Conservation (phyloP, 2,113 vertebrate species). For the Tragelaphus scriptus region DNA sequence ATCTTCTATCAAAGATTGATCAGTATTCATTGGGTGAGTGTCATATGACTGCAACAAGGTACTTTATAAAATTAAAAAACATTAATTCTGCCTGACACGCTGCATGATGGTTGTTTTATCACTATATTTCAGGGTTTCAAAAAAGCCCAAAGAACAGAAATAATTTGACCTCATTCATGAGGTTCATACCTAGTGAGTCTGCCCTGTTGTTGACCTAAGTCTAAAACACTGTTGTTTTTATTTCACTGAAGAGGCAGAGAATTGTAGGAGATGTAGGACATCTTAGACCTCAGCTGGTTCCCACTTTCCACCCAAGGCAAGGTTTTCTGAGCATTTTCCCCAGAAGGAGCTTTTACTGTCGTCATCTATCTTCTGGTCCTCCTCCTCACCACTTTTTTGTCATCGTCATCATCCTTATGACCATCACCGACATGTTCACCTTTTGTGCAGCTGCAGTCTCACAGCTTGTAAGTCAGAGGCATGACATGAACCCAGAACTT, state of each 20-base stretch:
- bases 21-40: not conserved
- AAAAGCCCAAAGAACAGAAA: not conserved
- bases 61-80: constrained; percentile 50
- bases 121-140: not conserved
- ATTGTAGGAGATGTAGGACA: not conserved
- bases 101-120: constrained; percentile 35
- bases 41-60: not conserved
- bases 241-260: not conserved
- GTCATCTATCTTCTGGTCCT: not conserved
- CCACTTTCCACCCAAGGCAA: not conserved
- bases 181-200: not conserved
- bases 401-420: rapidly evolving
- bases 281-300: not conserved
- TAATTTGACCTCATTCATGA: not conserved
- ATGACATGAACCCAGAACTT: not conserved
- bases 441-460: not conserved
- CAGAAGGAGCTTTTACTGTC: rapidly evolving
- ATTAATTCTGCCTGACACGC: constrained; percentile 17
- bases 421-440: no score
- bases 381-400: not conserved
- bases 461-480: not conserved
- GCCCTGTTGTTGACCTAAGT: not conserved
- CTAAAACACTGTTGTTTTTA: not conserved
- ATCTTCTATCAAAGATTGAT: not conserved
- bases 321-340: not conserved